Base-by-base conservation (phyloP, 2,888 invertebrate genomes). In the Tipula lateralis region DNA sequence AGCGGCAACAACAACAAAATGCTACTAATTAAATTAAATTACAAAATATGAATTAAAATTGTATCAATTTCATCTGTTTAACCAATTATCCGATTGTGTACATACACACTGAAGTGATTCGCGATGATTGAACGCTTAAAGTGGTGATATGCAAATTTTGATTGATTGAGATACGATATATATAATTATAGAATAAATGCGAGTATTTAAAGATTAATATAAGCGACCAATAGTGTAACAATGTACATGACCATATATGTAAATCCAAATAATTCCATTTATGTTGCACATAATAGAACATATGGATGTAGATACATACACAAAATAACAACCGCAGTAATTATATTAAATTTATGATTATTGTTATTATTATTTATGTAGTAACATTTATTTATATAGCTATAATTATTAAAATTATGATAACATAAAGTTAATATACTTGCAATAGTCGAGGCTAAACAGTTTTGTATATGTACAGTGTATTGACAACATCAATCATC, bases 281-380 rank as follows among this genome's bases (percentile, higher is more conserved):
- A 66, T 9, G 0, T 4, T 7, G 7, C 24, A 66, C 7, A 66
- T 24, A 24, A 66, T 0, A 39, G 13, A 39, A 39, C 2, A 39
- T 39, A 39, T 32, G n/a, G n/a, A n/a, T 32, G 12, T 36, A 36
- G 2, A 7, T 36, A 44, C 3, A 44, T n/a, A n/a, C n/a, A 44
- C 13, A 44, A 44, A 44, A 2, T 44, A 50, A 50, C 24, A 24
- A 66, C 66, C 66, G n/a, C n/a, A 66, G 9, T 24, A 66, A 66
- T 66, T 66, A 66, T 66, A 24, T 66, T 66, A 24, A 66, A 66
- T 66, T 66, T 66, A 66, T 66, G 66, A 66, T 66, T 66, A 66
- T 66, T 66, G 66, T 24, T 66, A 66, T 66, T 16, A 50, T 50
- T 66, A 66, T 66, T 66, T 66, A 66, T 66, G 66, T 66, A 24